Percentiles rank a stretch among this genome's conserved stretches.
phyloP scores from a whole-genome alignment of 2,797 vertebrate species.

The Myioborus melanocephalus region DNA sequence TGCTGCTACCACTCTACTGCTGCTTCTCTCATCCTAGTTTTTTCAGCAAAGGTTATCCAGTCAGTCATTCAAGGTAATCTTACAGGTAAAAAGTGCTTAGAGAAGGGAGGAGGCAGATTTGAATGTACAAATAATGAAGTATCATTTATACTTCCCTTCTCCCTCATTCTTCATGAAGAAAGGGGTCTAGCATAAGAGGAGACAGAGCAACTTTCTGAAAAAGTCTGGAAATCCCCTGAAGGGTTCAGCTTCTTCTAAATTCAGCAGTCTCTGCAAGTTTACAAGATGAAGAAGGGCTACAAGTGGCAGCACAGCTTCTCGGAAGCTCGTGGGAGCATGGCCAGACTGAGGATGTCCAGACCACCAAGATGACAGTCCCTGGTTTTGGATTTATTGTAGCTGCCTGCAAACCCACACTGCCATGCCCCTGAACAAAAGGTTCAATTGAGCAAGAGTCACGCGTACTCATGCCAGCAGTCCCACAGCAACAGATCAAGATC shows the following conservation, averaged over 20 bases:
- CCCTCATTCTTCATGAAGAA: neutral
- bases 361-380: slow-evolving; percentile 34
- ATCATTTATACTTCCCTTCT: neutral
- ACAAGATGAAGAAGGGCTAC: slow-evolving; percentile 3
- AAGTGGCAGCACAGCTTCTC: slow-evolving; percentile 36
- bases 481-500: slow-evolving; percentile 59
- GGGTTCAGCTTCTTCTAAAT: neutral
- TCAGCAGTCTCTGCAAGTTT: neutral
- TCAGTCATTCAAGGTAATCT: neutral
- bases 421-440: slow-evolving; percentile 56
- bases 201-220: neutral
- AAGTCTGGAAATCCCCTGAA: slow-evolving; percentile 27
- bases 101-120: neutral
- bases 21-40: neutral
- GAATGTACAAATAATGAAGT: neutral
- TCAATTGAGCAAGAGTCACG: slow-evolving; percentile 64
- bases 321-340: slow-evolving; percentile 39
- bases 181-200: neutral
- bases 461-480: slow-evolving; percentile 50
- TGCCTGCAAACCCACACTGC: slow-evolving; percentile 43
- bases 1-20: neutral
- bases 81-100: neutral
- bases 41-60: neutral
- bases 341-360: slow-evolving; percentile 33
- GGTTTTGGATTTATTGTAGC: slow-evolving; percentile 38